Percentiles rank a stretch among this genome's conserved stretches.
Evolutionary conservation across 2,888 invertebrate genomes (phyloP).

Genomic region (Agrochola lychnidis): DNA sequence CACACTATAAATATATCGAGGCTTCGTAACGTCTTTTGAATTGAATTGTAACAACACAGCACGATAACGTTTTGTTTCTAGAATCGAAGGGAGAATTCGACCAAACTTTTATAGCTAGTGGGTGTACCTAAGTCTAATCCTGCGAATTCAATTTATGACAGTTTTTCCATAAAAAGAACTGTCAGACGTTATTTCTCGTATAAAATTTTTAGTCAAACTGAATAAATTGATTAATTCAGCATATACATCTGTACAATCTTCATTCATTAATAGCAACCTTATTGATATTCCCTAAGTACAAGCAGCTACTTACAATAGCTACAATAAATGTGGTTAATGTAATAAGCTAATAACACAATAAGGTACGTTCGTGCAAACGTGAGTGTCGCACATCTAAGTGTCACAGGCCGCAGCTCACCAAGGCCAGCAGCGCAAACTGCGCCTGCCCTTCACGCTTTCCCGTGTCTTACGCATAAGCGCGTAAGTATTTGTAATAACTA

Average conservation of each 20-base stretch:
- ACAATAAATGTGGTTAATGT: not conserved
- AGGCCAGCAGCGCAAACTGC: slow-evolving; percentile 62
- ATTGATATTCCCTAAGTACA: not conserved
- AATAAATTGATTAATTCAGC: not conserved
- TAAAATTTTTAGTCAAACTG: not conserved
- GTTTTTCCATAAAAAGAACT: not conserved
- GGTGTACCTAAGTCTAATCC: not conserved
- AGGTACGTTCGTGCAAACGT: slow-evolving; percentile 20
- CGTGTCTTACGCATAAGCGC: slow-evolving; percentile 61
- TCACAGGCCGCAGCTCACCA: slow-evolving; percentile 54
- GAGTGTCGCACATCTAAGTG: slow-evolving; percentile 57
- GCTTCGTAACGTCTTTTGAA: slow-evolving; percentile 12
- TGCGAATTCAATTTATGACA: not conserved
- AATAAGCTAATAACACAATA: not conserved
- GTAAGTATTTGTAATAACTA: slow-evolving; percentile 30
- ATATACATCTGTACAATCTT: not conserved
- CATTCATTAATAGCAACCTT: not conserved
- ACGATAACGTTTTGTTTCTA: not conserved
- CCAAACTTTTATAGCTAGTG: too few species aligned
- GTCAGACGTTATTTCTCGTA: not conserved
- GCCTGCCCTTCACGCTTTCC: slow-evolving; percentile 85
- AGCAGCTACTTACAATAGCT: not conserved
- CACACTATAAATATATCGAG: not conserved
- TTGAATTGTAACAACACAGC: not conserved
- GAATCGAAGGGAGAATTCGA: not conserved